Evolutionary conservation across 2,797 vertebrate genomes (phyloP), one percentile per base, ranked within the genome.

Genomic region (Molossus molossus): DNA sequence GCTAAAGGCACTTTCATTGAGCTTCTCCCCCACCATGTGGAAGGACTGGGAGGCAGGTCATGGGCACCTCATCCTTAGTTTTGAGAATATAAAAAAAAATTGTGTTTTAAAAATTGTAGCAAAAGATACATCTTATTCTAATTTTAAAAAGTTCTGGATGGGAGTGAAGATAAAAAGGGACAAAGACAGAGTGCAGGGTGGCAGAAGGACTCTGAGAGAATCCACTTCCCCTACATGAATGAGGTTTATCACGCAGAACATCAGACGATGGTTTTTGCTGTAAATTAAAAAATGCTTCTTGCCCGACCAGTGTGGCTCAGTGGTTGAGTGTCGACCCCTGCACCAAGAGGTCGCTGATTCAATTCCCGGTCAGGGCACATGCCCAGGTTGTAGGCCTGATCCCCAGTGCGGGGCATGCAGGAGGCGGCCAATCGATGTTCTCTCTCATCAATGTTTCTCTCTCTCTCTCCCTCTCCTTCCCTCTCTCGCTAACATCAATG

Each of bases 11-110:
- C 3, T 20, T 55, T 3, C 4, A 40, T 25, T 15, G 23, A 9
- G 15, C 18, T 53, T 1, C 33, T 29, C 64, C 12, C 6, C 25
- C 17, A 25, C 9, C 7, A 0, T 9, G 53, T 21, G 27, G 62
- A 12, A 10, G 53, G 18, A 4, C 77, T 5, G 15, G 18, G 21
- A 27, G 6, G 23, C 2, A 27, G 48, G 12, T 62, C 27, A 2
- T 3, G 1, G 0, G 1, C 0, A 4, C 2, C 37, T 50, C 11
- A 20, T 23, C 53, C 62, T 40, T 53, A 18, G 53, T 9, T 33
- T 23, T 17, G 6, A 91, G 23, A 29, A 23, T 21, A 10, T 70
- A 33, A 92, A 60, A 37, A 37, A 33, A 72, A 87, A 62, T 60
- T 14, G 13, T 15, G 21, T 87, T 67, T 48, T 25, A 9, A 55